phyloP scores from a whole-genome alignment of 2,888 invertebrate species.

The Heliconius ethilla region DNA sequence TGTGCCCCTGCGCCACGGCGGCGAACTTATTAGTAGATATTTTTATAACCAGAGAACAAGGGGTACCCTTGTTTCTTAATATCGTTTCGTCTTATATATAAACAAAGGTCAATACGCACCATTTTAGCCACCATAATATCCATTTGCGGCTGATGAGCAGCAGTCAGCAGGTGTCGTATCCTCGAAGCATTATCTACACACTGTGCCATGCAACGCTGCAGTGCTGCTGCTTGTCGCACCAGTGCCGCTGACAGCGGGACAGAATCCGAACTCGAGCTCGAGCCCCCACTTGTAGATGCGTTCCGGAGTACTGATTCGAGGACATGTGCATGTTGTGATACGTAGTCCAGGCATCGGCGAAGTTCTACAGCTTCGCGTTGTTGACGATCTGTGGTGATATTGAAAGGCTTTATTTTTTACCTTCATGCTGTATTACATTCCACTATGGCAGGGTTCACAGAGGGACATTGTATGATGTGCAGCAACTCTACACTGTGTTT shows the following conservation, averaged over 20 bases:
- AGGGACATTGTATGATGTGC: not conserved
- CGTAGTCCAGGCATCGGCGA: constrained; percentile 75
- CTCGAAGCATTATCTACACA: constrained; percentile 75
- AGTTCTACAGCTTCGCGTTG: constrained; percentile 72
- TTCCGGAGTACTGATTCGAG: constrained; percentile 74
- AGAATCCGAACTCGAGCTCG: constrained; percentile 45
- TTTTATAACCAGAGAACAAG: no score
- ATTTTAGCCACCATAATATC: constrained; percentile 78
- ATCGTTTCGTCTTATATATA: not conserved
- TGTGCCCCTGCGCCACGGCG: no score
- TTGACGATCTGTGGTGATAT: constrained; percentile 64
- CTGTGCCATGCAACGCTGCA: constrained; percentile 79
- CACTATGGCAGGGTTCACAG: no score
- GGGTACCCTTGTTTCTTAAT: no score
- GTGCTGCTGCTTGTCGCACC: constrained; percentile 73
- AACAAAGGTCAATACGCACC: constrained; percentile 55
- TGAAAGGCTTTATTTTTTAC: no score
- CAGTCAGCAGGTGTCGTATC: constrained; percentile 71
- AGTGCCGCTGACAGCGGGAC: constrained; percentile 71
- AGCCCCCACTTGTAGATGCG: constrained; percentile 48
- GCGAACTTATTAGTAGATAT: no score
- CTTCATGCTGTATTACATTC: no score
- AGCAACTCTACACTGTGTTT: not conserved
- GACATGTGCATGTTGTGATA: constrained; percentile 75
- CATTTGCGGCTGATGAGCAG: constrained; percentile 76